Base-by-base conservation (phyloP, 1,140 invertebrate genomes). In the Trichonephila inaurata region DNA sequence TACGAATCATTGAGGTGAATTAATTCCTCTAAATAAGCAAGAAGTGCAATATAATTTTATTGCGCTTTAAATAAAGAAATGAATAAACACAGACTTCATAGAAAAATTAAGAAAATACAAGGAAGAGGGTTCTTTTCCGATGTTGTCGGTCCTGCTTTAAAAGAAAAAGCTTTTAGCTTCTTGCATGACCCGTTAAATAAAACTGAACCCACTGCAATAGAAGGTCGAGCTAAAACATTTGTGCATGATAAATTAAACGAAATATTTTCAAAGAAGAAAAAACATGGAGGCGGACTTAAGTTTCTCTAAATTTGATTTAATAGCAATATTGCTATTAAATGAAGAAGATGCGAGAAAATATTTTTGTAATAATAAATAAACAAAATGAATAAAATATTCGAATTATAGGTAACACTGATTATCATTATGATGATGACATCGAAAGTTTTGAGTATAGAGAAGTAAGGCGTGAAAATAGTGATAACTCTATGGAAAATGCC, bases 391-490 rank as follows among this genome's bases (percentile, higher is more conserved):
- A 61, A 87, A 40, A 87, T 87, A 14, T 87, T 87, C 14, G 61
- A 88, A 16, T 44, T 88, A n/a, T n/a, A 19, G 60, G 40, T 5
- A 40, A 66, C 4, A 88, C 28, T 0, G 61, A 88, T 66, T 88
- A 88, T 66, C 40, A 88, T 66, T 66, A 88, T 28, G 28, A 88
- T 58, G 61, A 66, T 66, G 86, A 88, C 60, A 88, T 88, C 0
- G 61, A 88, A n/a, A 88, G 61, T 33, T 88, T 88, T 66, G 86
- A 88, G 61, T 88, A 87, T 44, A 66, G 61, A 44, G 28, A 66
- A 28, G 60, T 66, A 24, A 66, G 61, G 28, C 61, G 44, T 44
- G 28, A 64, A 18, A 64, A 88, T 4, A 86, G 58, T 10, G 51
- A 60, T 18, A 86, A 40, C 44, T 64, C 61, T 64, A 33, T 28